Conservation (phyloP, 2,888 invertebrate genomes). For the Latrodectus hesperus region DNA sequence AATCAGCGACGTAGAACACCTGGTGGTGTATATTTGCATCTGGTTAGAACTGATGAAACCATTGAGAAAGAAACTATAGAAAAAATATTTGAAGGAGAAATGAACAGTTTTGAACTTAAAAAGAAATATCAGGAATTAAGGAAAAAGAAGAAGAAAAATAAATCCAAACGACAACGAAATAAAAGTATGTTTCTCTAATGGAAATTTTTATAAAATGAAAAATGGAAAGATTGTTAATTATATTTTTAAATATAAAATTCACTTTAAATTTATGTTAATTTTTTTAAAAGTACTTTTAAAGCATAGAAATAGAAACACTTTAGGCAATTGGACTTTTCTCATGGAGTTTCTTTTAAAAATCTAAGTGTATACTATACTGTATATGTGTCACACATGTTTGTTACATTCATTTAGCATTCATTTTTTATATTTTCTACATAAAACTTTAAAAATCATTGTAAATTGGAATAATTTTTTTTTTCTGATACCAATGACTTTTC, state of each 20-base stretch:
- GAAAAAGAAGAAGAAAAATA: slow-evolving; percentile 25
- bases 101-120: slow-evolving; percentile 24
- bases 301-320: too few relatives aligned
- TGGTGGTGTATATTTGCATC: slow-evolving; percentile 88
- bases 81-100: slow-evolving; percentile 72
- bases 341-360: too few relatives aligned
- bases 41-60: slow-evolving; percentile 77
- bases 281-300: too few relatives aligned
- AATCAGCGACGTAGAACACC: slow-evolving; percentile 87
- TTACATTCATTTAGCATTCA: too few relatives aligned
- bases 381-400: too few relatives aligned
- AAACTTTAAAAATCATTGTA: too few relatives aligned
- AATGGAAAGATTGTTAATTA: neutral
- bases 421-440: too few relatives aligned
- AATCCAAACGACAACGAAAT: neutral
- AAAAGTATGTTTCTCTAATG: neutral
- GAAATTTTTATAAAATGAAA: neutral
- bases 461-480: too few relatives aligned
- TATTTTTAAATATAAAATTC: neutral
- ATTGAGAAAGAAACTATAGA: slow-evolving; percentile 72
- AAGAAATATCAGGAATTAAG: slow-evolving; percentile 15
- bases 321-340: too few relatives aligned
- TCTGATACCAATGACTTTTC: too few relatives aligned
- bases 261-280: neutral
- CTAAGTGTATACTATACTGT: too few relatives aligned